Conservation (phyloP, 2,888 invertebrate genomes). For the Pilophorus perplexus region DNA sequence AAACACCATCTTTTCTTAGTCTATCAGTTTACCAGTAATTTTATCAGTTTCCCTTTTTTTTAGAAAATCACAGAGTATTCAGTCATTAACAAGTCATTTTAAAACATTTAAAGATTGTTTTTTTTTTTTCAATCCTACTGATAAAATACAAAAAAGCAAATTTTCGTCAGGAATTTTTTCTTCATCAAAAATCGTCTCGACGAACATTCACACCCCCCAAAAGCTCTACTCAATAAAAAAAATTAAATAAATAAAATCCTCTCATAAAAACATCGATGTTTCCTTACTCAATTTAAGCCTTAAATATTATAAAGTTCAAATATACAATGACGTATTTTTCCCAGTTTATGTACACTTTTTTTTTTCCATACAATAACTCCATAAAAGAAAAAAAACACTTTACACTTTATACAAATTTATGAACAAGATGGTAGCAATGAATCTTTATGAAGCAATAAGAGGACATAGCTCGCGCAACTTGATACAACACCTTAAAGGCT, state of each 20-base stretch:
- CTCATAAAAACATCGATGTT: slow-evolving; percentile 27
- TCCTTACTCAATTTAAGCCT: slow-evolving; percentile 2
- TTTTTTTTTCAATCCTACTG: slow-evolving; percentile 27
- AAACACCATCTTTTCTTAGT: slow-evolving; percentile 35
- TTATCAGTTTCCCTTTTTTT: slow-evolving; percentile 33
- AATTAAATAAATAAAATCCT: slow-evolving; percentile 1
- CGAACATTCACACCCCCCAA: slow-evolving; percentile 17
- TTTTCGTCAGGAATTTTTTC: too few relatives aligned
- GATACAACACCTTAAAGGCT: slow-evolving; percentile 46
- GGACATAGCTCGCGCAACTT: slow-evolving; percentile 46
- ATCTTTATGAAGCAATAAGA: slow-evolving; percentile 40
- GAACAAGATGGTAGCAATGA: slow-evolving; percentile 38
- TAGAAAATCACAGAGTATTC: slow-evolving; percentile 46
- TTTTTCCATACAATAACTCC: slow-evolving; percentile 8
- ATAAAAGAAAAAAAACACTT: slow-evolving; percentile 33
- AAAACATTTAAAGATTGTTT: background rate
- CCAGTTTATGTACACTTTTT: background rate
- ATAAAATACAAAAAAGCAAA: slow-evolving; percentile 32
- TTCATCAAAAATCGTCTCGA: background rate
- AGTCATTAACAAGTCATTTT: slow-evolving; percentile 42
- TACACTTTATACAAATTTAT: slow-evolving; percentile 39
- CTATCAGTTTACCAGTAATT: slow-evolving; percentile 37
- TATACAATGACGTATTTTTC: slow-evolving; percentile 13
- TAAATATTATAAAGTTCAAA: slow-evolving; percentile 14
- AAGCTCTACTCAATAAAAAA: slow-evolving; percentile 11